Evolutionary conservation across 2,113 vertebrate species (phyloP).

Genomic region (Chaetops frenatus): DNA sequence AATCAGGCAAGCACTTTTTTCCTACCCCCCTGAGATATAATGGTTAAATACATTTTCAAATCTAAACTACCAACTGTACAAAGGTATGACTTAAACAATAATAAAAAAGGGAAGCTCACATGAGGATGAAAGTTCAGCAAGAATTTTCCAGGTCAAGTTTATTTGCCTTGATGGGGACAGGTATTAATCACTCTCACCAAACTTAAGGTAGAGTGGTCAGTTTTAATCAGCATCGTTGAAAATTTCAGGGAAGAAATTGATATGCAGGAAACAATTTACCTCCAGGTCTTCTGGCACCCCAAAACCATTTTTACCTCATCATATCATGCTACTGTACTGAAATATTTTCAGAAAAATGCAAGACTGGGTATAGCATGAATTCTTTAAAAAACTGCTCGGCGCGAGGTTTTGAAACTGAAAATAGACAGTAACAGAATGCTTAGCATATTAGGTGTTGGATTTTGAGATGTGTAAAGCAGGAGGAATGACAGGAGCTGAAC

Average conservation of each 20-base stretch:
- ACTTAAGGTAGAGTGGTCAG: neutral
- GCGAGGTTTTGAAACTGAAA: neutral
- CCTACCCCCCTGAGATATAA: neutral
- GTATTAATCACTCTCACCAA: neutral
- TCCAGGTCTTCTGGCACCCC: neutral
- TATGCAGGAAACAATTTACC: neutral
- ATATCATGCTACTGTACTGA: neutral
- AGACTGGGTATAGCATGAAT: neutral
- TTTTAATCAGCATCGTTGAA: neutral
- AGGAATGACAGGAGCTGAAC: neutral
- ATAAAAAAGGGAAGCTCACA: neutral
- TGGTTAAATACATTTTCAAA: conserved; percentile 49
- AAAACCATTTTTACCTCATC: neutral
- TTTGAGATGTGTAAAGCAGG: neutral
- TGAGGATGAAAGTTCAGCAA: neutral
- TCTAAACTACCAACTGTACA: neutral
- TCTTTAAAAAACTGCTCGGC: neutral
- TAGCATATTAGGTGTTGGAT: neutral
- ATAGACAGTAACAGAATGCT: neutral
- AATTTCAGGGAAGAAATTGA: neutral
- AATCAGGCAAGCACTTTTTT: conserved; percentile 5
- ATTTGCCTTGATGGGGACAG: neutral
- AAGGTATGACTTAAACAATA: neutral
- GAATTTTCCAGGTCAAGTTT: neutral
- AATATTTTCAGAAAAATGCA: neutral